Evolutionary conservation across 2,113 vertebrate genomes (phyloP).

Genomic region (Rhodinocichla rosea): DNA sequence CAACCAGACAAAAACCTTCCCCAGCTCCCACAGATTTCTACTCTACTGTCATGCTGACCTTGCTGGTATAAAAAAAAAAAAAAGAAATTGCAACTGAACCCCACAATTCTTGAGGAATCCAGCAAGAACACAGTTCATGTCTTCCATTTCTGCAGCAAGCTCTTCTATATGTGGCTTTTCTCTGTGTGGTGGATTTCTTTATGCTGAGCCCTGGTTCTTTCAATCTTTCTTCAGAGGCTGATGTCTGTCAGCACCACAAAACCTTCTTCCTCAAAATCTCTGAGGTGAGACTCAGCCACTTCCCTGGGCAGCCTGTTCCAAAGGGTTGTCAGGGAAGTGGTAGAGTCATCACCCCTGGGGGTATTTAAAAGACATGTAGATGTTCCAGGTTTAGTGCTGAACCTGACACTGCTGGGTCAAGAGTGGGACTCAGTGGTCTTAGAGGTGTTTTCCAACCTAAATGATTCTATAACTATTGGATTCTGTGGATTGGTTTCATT

Average conservation of each 20-base stretch:
- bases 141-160: not conserved
- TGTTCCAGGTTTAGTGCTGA: not conserved
- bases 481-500: not conserved
- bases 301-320: not conserved
- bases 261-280: not conserved
- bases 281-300: not conserved
- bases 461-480: not conserved
- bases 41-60: not conserved
- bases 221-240: not conserved
- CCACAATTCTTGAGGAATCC: not conserved
- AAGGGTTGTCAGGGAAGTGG: not conserved
- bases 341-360: no score
- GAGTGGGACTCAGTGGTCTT: not conserved
- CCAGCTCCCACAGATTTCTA: not conserved
- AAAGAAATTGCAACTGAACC: not conserved
- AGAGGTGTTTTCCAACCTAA: not conserved
- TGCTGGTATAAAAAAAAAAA: not conserved
- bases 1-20: not conserved
- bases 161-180: not conserved
- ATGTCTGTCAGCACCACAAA: not conserved
- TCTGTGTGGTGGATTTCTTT: not conserved
- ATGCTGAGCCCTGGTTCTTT: not conserved
- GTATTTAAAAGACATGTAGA: not conserved
- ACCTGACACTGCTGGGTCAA: not conserved
- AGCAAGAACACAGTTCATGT: not conserved